Conservation (phyloP, 30 jellyfish, hydroid and myxozoan species). For the Turritopsis dohrnii region DNA sequence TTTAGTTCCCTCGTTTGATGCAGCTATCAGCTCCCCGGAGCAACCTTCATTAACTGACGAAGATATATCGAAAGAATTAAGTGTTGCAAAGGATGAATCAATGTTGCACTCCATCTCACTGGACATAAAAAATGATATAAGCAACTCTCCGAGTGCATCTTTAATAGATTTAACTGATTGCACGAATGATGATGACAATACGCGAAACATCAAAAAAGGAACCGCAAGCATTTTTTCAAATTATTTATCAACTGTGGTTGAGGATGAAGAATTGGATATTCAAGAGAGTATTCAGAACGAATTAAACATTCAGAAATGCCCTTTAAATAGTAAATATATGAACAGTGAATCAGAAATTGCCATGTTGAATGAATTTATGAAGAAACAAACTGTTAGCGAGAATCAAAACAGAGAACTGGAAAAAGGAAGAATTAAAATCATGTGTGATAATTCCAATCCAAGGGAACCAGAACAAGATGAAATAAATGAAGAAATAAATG, state of each 20-base stretch:
- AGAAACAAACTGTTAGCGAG: background rate
- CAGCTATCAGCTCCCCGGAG: background rate
- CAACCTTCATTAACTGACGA: background rate
- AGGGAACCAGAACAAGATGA: background rate
- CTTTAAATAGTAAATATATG: background rate
- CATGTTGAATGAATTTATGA: background rate
- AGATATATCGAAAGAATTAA: background rate
- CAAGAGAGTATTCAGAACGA: background rate
- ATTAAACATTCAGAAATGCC: background rate
- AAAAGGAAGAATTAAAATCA: background rate
- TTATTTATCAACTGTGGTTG: slow-evolving; percentile 4
- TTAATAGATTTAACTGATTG: background rate
- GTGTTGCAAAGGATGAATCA: background rate
- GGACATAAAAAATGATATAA: background rate
- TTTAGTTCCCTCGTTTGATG: background rate
- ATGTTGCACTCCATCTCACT: background rate
- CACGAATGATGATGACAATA: background rate
- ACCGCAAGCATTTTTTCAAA: slow-evolving; percentile 3
- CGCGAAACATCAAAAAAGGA: background rate
- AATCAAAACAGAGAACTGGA: background rate
- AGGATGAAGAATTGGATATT: slow-evolving; percentile 1
- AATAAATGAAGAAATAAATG: no score
- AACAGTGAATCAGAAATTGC: background rate
- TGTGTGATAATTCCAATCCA: background rate
- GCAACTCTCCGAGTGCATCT: background rate